A percentile compares a stretch with the other conserved stretches of the same genome.
phyloP scores from a whole-genome alignment of 2,888 invertebrate species.

The Antheraea yamamai region DNA sequence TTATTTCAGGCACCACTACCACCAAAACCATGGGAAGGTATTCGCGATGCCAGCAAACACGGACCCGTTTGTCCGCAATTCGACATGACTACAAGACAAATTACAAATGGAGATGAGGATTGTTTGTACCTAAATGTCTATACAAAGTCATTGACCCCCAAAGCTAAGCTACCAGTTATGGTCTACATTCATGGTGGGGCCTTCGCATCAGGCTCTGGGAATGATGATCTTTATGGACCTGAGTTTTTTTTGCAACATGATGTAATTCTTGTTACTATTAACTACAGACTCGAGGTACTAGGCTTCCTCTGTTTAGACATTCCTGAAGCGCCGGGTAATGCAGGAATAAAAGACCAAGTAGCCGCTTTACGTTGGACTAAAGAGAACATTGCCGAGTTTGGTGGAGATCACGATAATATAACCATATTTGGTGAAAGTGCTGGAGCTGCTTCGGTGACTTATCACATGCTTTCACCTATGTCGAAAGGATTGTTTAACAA shows the following conservation, averaged over 20 bases:
- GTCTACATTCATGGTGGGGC: conserved; percentile 71
- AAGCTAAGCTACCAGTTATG: conserved; percentile 61
- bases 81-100: conserved; percentile 43
- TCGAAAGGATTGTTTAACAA: conserved; percentile 64
- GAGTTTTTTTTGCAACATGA: conserved; percentile 62
- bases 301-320: conserved; percentile 52
- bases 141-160: conserved; percentile 42
- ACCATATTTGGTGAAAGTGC: conserved; percentile 72
- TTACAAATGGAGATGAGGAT: conserved; percentile 57
- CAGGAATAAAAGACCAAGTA: conserved; percentile 67
- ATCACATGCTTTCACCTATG: conserved; percentile 66
- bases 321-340: conserved; percentile 63
- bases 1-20: conserved; percentile 56
- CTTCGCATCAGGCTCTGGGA: conserved; percentile 61
- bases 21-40: conserved; percentile 52
- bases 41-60: conserved; percentile 57
- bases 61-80: conserved; percentile 62
- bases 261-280: conserved; percentile 68
- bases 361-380: conserved; percentile 58
- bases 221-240: conserved; percentile 57
- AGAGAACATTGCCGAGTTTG: conserved; percentile 56
- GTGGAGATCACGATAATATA: conserved; percentile 59
- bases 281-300: conserved; percentile 59
- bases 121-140: conserved; percentile 65
- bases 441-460: conserved; percentile 61